phyloP scores from a whole-genome alignment of 2,113 vertebrate species.

The Odocoileus hemionus region DNA sequence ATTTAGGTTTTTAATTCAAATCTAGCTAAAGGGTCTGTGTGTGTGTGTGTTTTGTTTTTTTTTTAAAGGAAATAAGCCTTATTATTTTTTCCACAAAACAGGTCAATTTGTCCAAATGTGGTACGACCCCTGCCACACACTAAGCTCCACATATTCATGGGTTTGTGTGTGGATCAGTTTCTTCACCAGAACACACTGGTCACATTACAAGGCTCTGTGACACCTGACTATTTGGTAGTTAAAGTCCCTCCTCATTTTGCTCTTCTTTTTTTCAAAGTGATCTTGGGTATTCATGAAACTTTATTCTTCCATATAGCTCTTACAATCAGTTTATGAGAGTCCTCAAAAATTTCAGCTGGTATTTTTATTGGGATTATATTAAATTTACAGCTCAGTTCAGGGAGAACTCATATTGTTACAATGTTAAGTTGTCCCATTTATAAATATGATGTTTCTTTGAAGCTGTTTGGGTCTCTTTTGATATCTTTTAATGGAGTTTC shows the following conservation, averaged over 20 bases:
- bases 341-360: neutral
- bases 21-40: neutral
- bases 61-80: neutral
- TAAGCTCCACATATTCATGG: neutral
- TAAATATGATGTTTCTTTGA: neutral
- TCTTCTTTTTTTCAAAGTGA: conserved; percentile 1
- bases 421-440: neutral
- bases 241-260: neutral
- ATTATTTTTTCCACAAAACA: neutral
- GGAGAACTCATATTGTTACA: neutral
- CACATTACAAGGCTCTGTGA: neutral
- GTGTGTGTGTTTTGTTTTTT: too few relatives aligned
- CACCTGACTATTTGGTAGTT: neutral
- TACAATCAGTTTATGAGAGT: neutral
- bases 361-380: conserved; percentile 8
- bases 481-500: neutral
- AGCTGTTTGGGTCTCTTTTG: neutral
- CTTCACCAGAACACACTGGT: neutral
- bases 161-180: neutral
- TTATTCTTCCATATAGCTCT: neutral
- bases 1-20: neutral
- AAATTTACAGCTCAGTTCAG: neutral
- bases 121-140: neutral
- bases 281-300: neutral
- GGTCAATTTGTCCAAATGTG: neutral